Evolutionary conservation across 2,888 invertebrate genomes (phyloP), one percentile per base, ranked within the genome.

Genomic region (Xylocampa areola): DNA sequence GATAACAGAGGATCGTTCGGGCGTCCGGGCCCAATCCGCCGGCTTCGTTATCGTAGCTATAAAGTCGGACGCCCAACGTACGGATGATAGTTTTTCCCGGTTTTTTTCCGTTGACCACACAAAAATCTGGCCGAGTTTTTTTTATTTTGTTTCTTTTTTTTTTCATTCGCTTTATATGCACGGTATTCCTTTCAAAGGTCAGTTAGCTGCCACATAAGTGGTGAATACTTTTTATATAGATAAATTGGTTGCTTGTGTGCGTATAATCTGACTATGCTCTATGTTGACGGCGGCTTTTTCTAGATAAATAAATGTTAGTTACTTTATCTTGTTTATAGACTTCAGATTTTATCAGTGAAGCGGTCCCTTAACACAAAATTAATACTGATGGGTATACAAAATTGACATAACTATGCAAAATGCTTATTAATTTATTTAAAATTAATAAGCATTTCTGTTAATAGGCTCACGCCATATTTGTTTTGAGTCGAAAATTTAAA

Each of bases 21-120:
- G 68, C 66, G n/a, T n/a, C n/a, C n/a, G n/a, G n/a, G n/a, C 36
- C 63, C 73, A 70, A 76, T 71, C 78, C 61, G 68, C 76, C 48
- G 68, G 82, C 80, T 87, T 84, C 84, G 87, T 85, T 88, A 88
- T 85, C 86, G 82, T 73, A 40, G 68, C 82, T 85, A 85, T 87
- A 87, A 88, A 88, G 85, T 84, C 85, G 76, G 76, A 74, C 62
- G 59, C 59, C 70, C 74, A 76, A 75, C 68, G 68, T 73, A 67
- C 76, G 79, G 79, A 80, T 84, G 84, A 85, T 86, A 86, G 84
- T 79, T 84, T 87, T 86, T 78, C 71, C 64, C 67, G 65, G 37
- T 59, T 80, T 86, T 87, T 85, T 80, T 71, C 73, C 68, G 73
- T 80, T 77, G 81, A 86, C 88, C 88, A 79, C 87, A 83, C 77